phyloP scores from a whole-genome alignment of 2,888 invertebrate genomes.

The Spisula solida region DNA sequence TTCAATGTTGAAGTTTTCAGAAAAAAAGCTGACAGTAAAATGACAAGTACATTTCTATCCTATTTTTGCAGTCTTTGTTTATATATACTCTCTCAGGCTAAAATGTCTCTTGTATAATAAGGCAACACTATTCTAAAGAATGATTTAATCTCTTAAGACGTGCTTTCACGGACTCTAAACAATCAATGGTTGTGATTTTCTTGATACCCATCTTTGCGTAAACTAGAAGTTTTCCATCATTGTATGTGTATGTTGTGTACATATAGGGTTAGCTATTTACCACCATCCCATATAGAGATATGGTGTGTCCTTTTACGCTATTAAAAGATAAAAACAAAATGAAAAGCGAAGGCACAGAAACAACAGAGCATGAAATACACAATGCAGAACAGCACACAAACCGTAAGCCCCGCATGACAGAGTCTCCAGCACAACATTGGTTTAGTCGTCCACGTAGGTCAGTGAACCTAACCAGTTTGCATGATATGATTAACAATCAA shows the following conservation, averaged over 20 bases:
- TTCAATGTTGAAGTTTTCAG: neutral
- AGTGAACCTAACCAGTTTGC: no score
- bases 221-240: neutral
- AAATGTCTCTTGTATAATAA: neutral
- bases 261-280: no score
- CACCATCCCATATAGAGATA: no score
- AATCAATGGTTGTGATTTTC: neutral
- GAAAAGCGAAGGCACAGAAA: no score
- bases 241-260: neutral
- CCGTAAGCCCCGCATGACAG: no score
- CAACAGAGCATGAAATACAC: no score
- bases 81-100: neutral
- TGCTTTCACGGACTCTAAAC: neutral
- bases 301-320: no score
- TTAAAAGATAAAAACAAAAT: no score
- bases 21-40: neutral
- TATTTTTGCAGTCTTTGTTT: neutral
- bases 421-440: no score
- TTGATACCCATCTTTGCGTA: neutral
- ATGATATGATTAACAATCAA: no score
- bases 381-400: no score
- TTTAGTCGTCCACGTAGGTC: no score
- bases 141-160: neutral
- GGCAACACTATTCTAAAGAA: neutral
- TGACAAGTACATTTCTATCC: neutral